phyloP scores from a whole-genome alignment of 2,113 vertebrate genomes.

The Oreocharis arfaki region DNA sequence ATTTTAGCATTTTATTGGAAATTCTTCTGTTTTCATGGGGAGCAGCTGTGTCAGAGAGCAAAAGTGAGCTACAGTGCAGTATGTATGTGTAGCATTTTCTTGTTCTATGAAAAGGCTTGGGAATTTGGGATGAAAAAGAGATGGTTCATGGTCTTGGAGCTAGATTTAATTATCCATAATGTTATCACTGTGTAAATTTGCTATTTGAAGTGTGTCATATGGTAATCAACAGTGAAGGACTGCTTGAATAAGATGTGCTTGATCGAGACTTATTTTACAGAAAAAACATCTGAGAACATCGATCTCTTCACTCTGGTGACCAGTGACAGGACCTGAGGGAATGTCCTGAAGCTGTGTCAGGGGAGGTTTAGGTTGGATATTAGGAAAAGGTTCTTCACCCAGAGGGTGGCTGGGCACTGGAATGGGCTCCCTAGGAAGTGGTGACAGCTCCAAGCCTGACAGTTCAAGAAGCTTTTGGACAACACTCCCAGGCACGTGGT shows the following conservation, averaged over 20 bases:
- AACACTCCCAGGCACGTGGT: neutral
- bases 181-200: neutral
- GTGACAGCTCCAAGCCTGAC: neutral
- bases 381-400: neutral
- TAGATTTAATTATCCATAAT: neutral
- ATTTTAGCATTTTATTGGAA: neutral
- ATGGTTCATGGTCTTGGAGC: neutral
- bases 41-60: neutral
- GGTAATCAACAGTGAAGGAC: neutral
- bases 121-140: neutral
- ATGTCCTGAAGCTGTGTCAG: neutral
- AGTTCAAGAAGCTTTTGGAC: neutral
- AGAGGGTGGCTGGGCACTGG: neutral
- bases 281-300: neutral
- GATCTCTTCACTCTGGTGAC: neutral
- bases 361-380: neutral
- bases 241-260: neutral
- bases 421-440: neutral
- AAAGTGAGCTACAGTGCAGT: neutral
- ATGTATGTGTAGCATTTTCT: neutral
- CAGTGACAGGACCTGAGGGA: neutral
- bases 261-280: neutral
- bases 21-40: neutral
- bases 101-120: neutral
- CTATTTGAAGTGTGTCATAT: neutral